Base-by-base conservation (phyloP, 2,888 invertebrate species). In the Chromoteleia sp. region DNA sequence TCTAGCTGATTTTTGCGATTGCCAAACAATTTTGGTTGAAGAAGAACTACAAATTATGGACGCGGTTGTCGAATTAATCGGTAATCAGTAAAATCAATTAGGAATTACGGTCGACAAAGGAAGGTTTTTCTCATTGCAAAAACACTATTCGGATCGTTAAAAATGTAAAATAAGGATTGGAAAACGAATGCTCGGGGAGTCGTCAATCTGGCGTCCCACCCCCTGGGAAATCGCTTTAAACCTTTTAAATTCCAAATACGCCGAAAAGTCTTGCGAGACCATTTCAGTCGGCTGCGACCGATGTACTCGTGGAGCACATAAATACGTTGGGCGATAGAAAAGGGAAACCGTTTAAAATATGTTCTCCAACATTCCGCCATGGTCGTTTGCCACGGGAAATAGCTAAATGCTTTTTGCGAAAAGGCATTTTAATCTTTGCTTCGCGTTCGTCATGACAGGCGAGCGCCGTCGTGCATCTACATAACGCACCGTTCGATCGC, bases 381-480 rank as follows among this genome's bases (percentile, higher is more conserved):
- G 91, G 91, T 91, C 90, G 91, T 91, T 92, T 91, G 89, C 91
- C 89, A 90, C 89, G 89, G 89, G 89, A 89, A 92, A 92, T 92
- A 91, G 91, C 91, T 91, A 91, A 91, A 92, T 92, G 91, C 91
- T 91, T 91, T 92, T 91, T 92, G 91, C 91, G 89, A 88, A 86
- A 88, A 87, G 88, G 87, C 90, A 91, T 91, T 92, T 91, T 91
- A 91, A 91, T 92, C 91, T 90, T 89, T 90, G 89, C 91, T 88
- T 89, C 87, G 87, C 88, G 86, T 80, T 80, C 84, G 71, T 61
- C 70, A 67, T 81, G 77, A 63, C 75, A 75, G 54, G 54, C 41
- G 70, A 56, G n/a, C 54, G 52, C 52, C 25, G 43, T 36, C 33
- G 59, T 52, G 68, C 61, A 68, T 82, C 79, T 82, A 75, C 71